Evolutionary conservation across 2,888 invertebrate species (phyloP), one percentile per base, ranked within the genome.

Genomic region (Formica aserva): DNA sequence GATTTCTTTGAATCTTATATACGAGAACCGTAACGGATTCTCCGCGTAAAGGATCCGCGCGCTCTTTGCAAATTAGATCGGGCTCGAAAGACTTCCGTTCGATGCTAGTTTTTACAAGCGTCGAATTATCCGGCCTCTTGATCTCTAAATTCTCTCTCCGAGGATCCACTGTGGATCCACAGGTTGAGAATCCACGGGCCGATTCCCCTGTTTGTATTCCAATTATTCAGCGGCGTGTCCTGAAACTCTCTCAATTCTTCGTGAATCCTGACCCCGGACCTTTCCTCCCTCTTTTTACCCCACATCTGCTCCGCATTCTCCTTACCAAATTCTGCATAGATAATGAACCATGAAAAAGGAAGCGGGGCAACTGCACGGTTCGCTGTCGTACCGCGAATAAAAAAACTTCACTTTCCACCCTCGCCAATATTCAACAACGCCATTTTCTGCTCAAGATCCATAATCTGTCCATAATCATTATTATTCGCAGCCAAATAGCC

Each of bases 391-490:
- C 35, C 63, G 38, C 18, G 32, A 63, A 48, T 55, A 69, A 83
- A 83, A 85, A 89, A 90, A 72, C 84, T 74, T 85, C 35, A 62
- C 81, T 84, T 82, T 65, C 86, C 77, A 84, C 85, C 86, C 83
- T 86, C 87, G 38, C 26, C 62, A 82, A 81, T 88, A 91, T 91
- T 89, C 92, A 91, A 78, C 82, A 84, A 81, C 83, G 82, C 82
- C 91, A 88, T 89, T 92, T 92, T 91, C 92, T 92, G 90, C 85
- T 88, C 87, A 82, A 81, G 88, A 67, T 52, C n/a, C 48, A 92
- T 87, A 88, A 87, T 60, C 85, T 86, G 83, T 85, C 74, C 80
- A 86, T 90, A 88, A 92, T 92, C 90, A 91, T 91, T 89, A 90
- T 88, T 89, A 91, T 90, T 91, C 88, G 85, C 87, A 60, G 85